Conservation (phyloP, 35 echinoderm and acorn worm genomes). For the Patiria miniata region DNA sequence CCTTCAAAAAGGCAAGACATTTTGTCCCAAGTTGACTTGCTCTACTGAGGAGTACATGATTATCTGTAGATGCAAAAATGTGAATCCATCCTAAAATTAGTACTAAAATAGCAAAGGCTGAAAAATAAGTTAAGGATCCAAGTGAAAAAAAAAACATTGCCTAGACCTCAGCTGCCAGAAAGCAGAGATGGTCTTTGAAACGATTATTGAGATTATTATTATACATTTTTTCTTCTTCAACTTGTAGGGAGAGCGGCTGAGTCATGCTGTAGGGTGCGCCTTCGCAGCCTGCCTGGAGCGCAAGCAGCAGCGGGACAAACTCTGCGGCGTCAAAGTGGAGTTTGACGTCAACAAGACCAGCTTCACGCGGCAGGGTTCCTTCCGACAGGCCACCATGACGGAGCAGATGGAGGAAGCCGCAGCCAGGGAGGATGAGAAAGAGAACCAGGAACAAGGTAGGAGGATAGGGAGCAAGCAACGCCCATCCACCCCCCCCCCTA, state of each 20-base stretch:
- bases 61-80: too few species aligned
- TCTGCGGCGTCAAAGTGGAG: conserved; percentile 92
- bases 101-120: too few species aligned
- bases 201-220: too few species aligned
- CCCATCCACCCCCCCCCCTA: background rate
- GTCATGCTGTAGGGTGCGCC: conserved; percentile 95
- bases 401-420: conserved; percentile 72
- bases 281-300: conserved; percentile 94
- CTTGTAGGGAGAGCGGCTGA: conserved; percentile 83
- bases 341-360: conserved; percentile 99
- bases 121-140: too few species aligned
- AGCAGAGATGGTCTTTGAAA: too few species aligned
- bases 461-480: background rate
- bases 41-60: too few species aligned
- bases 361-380: conserved; percentile 91
- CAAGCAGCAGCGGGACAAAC: conserved; percentile 89
- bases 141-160: too few species aligned
- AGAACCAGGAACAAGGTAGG: conserved; percentile 70
- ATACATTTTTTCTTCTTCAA: background rate
- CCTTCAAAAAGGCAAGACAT: too few species aligned
- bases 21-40: too few species aligned
- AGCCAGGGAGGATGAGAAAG: conserved; percentile 58
- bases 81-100: too few species aligned
- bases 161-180: too few species aligned
- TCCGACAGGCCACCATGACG: conserved; percentile 83